Evolutionary conservation across 2,888 invertebrate species (phyloP).

Genomic region (Drosophila gaucha): DNA sequence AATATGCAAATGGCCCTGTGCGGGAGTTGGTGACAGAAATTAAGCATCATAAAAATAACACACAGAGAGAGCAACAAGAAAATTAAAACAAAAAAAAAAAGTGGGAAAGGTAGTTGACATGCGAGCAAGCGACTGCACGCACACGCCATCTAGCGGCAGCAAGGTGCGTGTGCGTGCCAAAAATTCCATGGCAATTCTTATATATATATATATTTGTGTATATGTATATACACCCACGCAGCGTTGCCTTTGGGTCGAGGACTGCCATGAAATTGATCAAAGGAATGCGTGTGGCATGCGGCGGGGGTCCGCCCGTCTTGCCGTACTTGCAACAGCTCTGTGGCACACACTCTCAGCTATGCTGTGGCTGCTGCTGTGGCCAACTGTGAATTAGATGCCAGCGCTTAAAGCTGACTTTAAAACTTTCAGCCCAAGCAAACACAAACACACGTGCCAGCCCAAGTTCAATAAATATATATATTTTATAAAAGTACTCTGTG

Average conservation of each 20-base stretch:
- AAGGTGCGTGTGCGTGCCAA: slow-evolving; percentile 41
- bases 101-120: slow-evolving; percentile 48
- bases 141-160: slow-evolving; percentile 50
- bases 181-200: slow-evolving; percentile 42
- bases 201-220: slow-evolving; percentile 11
- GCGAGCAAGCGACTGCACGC: slow-evolving; percentile 25
- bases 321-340: slow-evolving; percentile 26
- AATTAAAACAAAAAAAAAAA: slow-evolving; percentile 15
- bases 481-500: too few species aligned
- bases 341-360: slow-evolving; percentile 48
- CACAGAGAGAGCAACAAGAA: slow-evolving; percentile 12
- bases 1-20: slow-evolving; percentile 64
- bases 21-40: slow-evolving; percentile 63
- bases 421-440: slow-evolving; percentile 15
- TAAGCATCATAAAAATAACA: slow-evolving; percentile 68
- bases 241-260: slow-evolving; percentile 36
- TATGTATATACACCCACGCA: slow-evolving; percentile 16
- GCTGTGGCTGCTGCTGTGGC: slow-evolving; percentile 38
- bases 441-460: slow-evolving; percentile 33
- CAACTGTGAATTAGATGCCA: slow-evolving; percentile 18
- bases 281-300: slow-evolving; percentile 57
- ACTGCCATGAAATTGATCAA: slow-evolving; percentile 54
- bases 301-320: slow-evolving; percentile 3
- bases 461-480: slow-evolving; percentile 4
- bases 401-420: slow-evolving; percentile 45